Evolutionary conservation across 2,888 invertebrate genomes (phyloP), one percentile per base, ranked within the genome.

Genomic region (Phytoseiulus persimilis): DNA sequence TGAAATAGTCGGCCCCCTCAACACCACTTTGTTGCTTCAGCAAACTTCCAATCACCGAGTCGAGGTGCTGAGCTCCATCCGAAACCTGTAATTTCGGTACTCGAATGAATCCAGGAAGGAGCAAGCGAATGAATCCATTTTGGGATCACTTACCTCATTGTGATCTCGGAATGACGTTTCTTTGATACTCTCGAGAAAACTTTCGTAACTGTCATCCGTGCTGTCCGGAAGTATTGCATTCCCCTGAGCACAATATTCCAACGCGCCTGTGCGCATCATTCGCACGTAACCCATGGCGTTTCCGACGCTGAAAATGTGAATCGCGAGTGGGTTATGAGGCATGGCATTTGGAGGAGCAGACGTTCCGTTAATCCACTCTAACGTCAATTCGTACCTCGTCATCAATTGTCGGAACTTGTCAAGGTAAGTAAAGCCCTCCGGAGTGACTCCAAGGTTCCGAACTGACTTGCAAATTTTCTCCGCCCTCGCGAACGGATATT

Each of bases 271-370:
- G 90, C 97, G 94, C 90, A 99, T 95, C 93, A 98, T 95, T 89
- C 99, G 94, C 5, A 99, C 96, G 92, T 98, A 98, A 0, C 98
- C 98, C 94, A 99, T 95, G 0, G 98, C 97, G 93, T 98, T 98
- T 31, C 95, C 95, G 1, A 87, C 33, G 94, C 91, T 65, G 91
- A 91, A 83, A n/a, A 84, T 89, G 89, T n/a, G n/a, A n/a, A n/a
- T n/a, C n/a, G n/a, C n/a, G n/a, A n/a, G n/a, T n/a, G n/a, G n/a
- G n/a, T n/a, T n/a, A n/a, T n/a, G n/a, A n/a, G n/a, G n/a, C n/a
- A n/a, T n/a, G n/a, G n/a, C n/a, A n/a, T 11, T 65, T 23, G 31
- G 32, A 32, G 3, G 11, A 32, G 11, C 31, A 1, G 18, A 65
- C 28, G 18, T 11, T 28, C 2, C 39, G 39, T 9, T 39, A 39